These are phyloP conservation scores for Acyrthosiphon pisum DNA, from an alignment of 1,140 invertebrate species.

Conservation along the genomic window DNA sequence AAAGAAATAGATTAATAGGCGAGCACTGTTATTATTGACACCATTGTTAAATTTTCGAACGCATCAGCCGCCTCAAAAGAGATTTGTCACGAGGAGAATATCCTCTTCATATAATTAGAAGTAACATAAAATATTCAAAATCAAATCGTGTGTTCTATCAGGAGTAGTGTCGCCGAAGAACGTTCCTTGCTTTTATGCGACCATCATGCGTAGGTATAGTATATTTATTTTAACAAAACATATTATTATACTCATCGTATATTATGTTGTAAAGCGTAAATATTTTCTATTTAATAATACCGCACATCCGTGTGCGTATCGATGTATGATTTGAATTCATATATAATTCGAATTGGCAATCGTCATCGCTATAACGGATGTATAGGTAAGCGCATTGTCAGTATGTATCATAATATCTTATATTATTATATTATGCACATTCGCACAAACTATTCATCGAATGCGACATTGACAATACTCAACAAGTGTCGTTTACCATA, in stretches of 20 bases:
- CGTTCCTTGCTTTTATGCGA: no score
- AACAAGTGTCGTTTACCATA: conserved; percentile 8
- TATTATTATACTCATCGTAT: background rate
- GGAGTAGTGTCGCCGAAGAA: no score
- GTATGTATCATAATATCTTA: background rate
- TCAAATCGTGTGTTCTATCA: no score
- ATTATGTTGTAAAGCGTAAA: background rate
- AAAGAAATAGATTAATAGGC: background rate
- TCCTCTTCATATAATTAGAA: background rate
- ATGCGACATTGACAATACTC: background rate
- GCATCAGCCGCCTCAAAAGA: background rate
- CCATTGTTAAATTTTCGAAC: background rate
- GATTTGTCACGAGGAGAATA: background rate
- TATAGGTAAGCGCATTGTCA: background rate
- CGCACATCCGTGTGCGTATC: background rate
- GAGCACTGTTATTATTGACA: background rate
- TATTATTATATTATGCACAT: conserved; percentile 2
- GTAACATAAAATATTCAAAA: no score
- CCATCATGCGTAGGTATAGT: no score
- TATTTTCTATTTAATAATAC: background rate
- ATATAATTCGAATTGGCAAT: background rate
- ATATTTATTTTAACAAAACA: no score
- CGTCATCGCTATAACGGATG: background rate
- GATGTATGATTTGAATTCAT: background rate
- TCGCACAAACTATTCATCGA: background rate